phyloP scores from a whole-genome alignment of 2,113 vertebrate species.

The Oreochromis spilurus region DNA sequence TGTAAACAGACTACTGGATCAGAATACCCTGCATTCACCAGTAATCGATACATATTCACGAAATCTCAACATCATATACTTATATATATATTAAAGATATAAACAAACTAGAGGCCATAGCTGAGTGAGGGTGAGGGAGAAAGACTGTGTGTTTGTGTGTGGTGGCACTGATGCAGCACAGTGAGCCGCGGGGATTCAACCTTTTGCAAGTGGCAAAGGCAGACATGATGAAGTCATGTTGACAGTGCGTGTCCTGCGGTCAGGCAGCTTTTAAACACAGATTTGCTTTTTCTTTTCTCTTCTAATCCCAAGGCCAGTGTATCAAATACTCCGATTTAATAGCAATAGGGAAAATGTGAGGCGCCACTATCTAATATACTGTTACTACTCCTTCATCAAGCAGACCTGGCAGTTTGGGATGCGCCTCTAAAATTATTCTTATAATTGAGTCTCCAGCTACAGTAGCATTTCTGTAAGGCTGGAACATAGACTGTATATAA shows the following conservation, averaged over 20 bases:
- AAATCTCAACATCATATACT: conserved; percentile 1
- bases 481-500: background rate
- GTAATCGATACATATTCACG: background rate
- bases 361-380: background rate
- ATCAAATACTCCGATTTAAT: conserved; percentile 22
- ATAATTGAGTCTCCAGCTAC: background rate
- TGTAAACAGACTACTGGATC: background rate
- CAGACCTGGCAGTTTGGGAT: background rate
- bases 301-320: conserved; percentile 28
- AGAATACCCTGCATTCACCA: background rate
- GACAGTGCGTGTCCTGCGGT: conserved; percentile 61
- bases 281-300: conserved; percentile 48
- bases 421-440: background rate
- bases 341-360: background rate
- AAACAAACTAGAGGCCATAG: conserved; percentile 29
- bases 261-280: conserved; percentile 43
- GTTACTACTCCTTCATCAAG: background rate
- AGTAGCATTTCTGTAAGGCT: background rate
- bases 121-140: background rate
- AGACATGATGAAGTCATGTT: conserved; percentile 69
- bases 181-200: conserved; percentile 61
- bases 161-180: conserved; percentile 51
- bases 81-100: conserved; percentile 20
- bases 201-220: conserved; percentile 73
- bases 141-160: background rate